Conservation (phyloP, 2,113 vertebrate species). For the Telmatochromis sp. region DNA sequence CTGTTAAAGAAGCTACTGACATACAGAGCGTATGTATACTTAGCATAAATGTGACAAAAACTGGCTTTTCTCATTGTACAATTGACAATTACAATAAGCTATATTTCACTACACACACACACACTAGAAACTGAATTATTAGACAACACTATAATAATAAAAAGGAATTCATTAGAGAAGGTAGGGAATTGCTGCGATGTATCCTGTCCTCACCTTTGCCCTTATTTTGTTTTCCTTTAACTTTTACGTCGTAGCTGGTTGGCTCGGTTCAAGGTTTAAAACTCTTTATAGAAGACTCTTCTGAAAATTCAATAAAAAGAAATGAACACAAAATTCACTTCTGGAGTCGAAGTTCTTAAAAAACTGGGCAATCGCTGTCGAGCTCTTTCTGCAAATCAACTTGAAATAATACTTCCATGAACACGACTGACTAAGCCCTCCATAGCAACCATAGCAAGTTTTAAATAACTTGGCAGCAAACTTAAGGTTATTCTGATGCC, state of each 20-base stretch:
- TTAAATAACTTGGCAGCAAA: not conserved
- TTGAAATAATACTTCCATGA: not conserved
- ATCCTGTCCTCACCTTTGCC: not conserved
- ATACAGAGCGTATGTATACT: not conserved
- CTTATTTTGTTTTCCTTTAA: not conserved
- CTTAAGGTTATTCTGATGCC: not conserved
- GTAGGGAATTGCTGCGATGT: not conserved
- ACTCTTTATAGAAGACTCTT: not conserved
- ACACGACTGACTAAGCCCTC: not conserved
- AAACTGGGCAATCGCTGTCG: not conserved
- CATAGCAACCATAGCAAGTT: not conserved
- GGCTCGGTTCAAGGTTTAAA: not conserved
- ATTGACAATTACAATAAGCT: accelerated
- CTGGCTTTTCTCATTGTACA: not conserved
- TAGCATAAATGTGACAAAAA: not conserved
- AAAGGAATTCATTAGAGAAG: not conserved
- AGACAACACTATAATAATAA: not conserved
- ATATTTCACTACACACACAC: not conserved
- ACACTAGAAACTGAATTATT: not conserved
- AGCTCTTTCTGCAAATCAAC: not conserved
- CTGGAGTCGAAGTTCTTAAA: not conserved
- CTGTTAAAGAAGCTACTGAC: not conserved
- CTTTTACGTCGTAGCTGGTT: not conserved
- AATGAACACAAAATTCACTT: not conserved
- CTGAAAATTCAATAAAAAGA: not conserved